Conservation (phyloP, 2,113 vertebrate species). For the Bostrychus sinensis region DNA sequence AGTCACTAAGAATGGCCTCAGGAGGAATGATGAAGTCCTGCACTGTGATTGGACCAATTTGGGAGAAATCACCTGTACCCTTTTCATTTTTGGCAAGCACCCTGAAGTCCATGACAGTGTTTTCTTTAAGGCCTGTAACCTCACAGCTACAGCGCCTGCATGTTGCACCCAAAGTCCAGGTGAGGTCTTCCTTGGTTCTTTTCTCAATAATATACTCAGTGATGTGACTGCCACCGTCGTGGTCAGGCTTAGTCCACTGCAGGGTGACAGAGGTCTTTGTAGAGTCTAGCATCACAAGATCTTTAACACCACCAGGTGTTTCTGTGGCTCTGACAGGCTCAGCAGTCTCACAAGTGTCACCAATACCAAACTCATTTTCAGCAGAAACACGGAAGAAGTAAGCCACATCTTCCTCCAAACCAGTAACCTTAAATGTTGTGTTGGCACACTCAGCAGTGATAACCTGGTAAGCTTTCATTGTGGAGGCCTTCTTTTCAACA, state of each 20-base stretch:
- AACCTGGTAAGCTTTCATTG: slow-evolving; percentile 90
- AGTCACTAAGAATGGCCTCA: slow-evolving; percentile 90
- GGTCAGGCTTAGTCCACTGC: slow-evolving; percentile 94
- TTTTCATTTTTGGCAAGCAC: slow-evolving; percentile 97
- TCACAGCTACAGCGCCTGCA: slow-evolving; percentile 89
- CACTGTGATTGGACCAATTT: slow-evolving; percentile 90
- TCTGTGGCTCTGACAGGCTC: slow-evolving; percentile 94
- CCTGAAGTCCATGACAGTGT: slow-evolving; percentile 88
- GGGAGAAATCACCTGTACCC: slow-evolving; percentile 89
- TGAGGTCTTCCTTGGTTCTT: slow-evolving; percentile 83
- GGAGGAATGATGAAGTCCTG: slow-evolving; percentile 91
- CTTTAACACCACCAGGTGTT: slow-evolving; percentile 89
- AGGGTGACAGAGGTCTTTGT: slow-evolving; percentile 91
- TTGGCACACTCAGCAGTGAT: slow-evolving; percentile 88
- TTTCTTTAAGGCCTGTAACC: slow-evolving; percentile 87
- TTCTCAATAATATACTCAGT: slow-evolving; percentile 94
- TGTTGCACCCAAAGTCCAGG: slow-evolving; percentile 86
- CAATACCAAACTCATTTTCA: slow-evolving; percentile 94
- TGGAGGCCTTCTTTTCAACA: slow-evolving; percentile 93
- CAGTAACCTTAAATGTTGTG: slow-evolving; percentile 88
- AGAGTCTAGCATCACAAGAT: slow-evolving; percentile 89
- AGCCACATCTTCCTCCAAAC: slow-evolving; percentile 87
- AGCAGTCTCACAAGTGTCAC: slow-evolving; percentile 90
- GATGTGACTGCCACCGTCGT: slow-evolving; percentile 94
- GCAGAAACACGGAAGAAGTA: slow-evolving; percentile 97